phyloP scores from a whole-genome alignment of 2,888 invertebrate genomes.

The Phasia obesa region DNA sequence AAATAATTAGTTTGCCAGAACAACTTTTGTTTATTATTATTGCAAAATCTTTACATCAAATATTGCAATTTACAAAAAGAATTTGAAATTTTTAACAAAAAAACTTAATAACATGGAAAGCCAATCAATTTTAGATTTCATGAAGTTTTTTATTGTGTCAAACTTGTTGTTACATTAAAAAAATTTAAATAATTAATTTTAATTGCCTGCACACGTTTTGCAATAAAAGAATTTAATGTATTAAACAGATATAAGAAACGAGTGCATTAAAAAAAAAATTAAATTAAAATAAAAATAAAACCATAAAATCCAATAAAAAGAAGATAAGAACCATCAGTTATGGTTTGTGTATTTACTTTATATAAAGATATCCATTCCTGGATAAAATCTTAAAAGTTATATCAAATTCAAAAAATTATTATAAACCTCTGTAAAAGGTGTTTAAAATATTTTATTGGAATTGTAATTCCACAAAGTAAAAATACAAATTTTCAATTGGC shows the following conservation, averaged over 20 bases:
- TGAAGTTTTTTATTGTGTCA: background rate
- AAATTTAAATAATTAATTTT: slow-evolving; percentile 54
- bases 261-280: background rate
- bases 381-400: too few relatives aligned
- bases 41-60: slow-evolving; percentile 29
- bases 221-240: slow-evolving; percentile 28
- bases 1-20: slow-evolving; percentile 39
- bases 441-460: too few relatives aligned
- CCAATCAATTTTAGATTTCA: slow-evolving; percentile 23
- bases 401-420: too few relatives aligned
- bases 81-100: background rate
- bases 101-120: slow-evolving; percentile 36
- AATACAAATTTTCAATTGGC: too few relatives aligned
- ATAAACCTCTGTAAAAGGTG: too few relatives aligned
- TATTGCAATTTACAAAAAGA: slow-evolving; percentile 12
- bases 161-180: slow-evolving; percentile 26
- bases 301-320: background rate
- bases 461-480: too few relatives aligned
- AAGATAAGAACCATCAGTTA: too few relatives aligned
- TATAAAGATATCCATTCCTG: too few relatives aligned
- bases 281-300: background rate
- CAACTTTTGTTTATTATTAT: background rate
- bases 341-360: too few relatives aligned
- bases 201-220: slow-evolving; percentile 57
- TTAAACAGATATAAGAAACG: slow-evolving; percentile 19